Evolutionary conservation across 2,888 invertebrate species (phyloP), one percentile per base, ranked within the genome.

Genomic region (Dynastes hyllus): DNA sequence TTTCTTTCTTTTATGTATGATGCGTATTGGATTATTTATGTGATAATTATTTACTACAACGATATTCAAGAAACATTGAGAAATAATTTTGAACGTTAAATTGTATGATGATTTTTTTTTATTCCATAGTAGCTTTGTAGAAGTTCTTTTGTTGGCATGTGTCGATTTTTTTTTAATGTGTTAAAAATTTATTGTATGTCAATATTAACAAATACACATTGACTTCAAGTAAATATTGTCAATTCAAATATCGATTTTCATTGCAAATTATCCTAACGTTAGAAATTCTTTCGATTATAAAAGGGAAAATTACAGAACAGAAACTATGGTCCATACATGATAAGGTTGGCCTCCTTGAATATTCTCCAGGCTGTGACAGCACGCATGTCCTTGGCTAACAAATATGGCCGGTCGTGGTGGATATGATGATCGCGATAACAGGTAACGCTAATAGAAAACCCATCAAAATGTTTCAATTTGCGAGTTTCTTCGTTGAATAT

Each of bases 341-440:
- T 76, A 84, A 82, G 84, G 85, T 84, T 85, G 85, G 85, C 85
- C 84, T 84, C 84, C 83, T 82, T 84, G 84, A 77, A 80, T 81
- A 80, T 83, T 80, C 82, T 82, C 82, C 81, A 81, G 83, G 84
- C 83, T 83, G 81, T 83, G 73, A 75, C 73, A 75, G 73, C 73
- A 87, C 87, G 87, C 86, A 86, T 84, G 86, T 84, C 85, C 83
- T 83, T 82, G 81, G 79, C 83, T 85, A 84, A 86, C 92, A 93
- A 95, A 95, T 94, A 95, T 95, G 95, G 95, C 95, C 93, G 95
- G 95, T 91, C 95, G 95, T 92, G 93, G 94, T 93, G 93, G 94
- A 91, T 95, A 93, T 92, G 95, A 95, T 90, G 94, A 92, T 90
- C 90, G 92, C 89, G 92, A 95, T 93, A 92, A 93, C 90, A 95